Evolutionary conservation across 64 coral and sea anemone species (phyloP), one percentile per base, ranked within the genome.

Genomic region (Pachyseris speciosa): DNA sequence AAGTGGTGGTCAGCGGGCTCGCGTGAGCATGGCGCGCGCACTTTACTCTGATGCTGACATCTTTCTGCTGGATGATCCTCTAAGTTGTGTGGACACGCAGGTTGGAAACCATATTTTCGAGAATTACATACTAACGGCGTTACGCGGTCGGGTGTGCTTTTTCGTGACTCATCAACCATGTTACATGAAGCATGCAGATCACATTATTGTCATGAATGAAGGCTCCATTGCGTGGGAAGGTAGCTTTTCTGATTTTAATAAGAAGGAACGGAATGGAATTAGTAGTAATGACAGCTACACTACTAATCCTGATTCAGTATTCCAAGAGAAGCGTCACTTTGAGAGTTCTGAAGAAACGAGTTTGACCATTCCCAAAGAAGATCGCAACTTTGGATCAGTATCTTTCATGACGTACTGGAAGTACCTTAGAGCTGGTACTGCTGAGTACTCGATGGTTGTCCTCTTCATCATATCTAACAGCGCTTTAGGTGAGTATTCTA

Each of bases 391-490:
- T 65, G 80, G 80, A 38, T 61, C 57, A 5, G 80, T 84, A 22
- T 64, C 80, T 1, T 84, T 43, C 80, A 84, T 37, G 24, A 84
- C 80, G 1, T 84, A 84, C 30, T 84, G 80, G 80, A 64, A 64
- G 1, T 65, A 39, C 7, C 20, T 84, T 57, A 84, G 80, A 38
- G 50, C 80, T 38, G 80, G 80, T 11, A n/a, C 40, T 24, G 55
- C 80, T 25, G 34, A 49, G 42, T 9, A 37, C 48, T 13, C 70
- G 9, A 49, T 86, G 30, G 44, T 51, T 69, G 4, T 45, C 5
- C 53, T 86, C 48, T 25, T 69, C 70, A 20, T 86, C 2, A 6
- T 34, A 9, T 86, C 27, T 38, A 50, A 49, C 37, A 15, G 65
- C 41, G 83, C 40, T 34, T 42, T 50, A 69, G 83, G 83, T 86